These are phyloP conservation scores for Heliconius erato DNA, from an alignment of 2,888 invertebrate species.

Conservation along the genomic window DNA sequence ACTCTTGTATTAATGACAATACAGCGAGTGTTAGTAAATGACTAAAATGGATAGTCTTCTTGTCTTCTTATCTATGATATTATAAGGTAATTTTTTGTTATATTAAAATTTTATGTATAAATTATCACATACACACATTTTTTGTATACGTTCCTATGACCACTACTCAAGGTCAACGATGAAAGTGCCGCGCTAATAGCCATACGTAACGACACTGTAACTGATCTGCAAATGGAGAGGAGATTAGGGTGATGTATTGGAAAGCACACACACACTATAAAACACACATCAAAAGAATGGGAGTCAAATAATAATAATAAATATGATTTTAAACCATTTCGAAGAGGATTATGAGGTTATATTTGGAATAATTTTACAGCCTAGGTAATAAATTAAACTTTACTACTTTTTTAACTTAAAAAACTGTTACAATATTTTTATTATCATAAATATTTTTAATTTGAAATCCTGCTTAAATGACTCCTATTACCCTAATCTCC, in stretches of 20 bases:
- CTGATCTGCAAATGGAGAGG: neutral
- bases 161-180: neutral
- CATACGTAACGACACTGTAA: slow-evolving; percentile 2
- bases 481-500: neutral
- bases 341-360: no score
- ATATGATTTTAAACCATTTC: neutral
- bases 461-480: no score
- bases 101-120: neutral
- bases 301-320: neutral
- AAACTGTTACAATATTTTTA: no score
- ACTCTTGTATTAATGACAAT: no score
- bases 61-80: no score
- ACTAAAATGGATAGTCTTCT: no score
- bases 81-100: neutral
- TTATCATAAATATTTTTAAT: no score
- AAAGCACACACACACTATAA: neutral
- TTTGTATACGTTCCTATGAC: neutral
- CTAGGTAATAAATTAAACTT: no score
- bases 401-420: no score
- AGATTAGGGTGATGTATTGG: neutral
- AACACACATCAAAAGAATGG: neutral
- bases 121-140: neutral
- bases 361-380: no score
- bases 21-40: no score
- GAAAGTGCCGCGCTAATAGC: neutral